Evolutionary conservation across 2,113 vertebrate species (phyloP).

Genomic region (Indicator maculatus): DNA sequence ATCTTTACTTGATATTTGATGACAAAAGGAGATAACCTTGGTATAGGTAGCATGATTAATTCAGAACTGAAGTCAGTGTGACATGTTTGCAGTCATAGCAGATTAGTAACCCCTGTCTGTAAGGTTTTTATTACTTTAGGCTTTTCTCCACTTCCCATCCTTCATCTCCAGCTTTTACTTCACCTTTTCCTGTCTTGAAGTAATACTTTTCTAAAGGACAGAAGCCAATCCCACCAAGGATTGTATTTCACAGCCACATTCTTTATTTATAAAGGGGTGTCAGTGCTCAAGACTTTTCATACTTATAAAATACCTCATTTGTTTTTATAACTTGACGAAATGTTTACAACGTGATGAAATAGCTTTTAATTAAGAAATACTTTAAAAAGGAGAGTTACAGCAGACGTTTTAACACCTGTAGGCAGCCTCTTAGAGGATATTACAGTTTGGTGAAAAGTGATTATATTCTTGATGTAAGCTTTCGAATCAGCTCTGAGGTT

Average conservation of each 20-base stretch:
- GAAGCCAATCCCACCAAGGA: conserved; percentile 21
- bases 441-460: not conserved
- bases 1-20: conserved; percentile 47
- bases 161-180: conserved; percentile 30
- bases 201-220: conserved; percentile 18
- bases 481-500: not conserved
- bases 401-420: conserved; percentile 5
- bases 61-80: conserved; percentile 27
- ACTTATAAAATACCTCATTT: not conserved
- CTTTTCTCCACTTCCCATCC: conserved; percentile 16
- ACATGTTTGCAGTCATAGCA: not conserved
- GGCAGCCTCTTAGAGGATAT: not conserved
- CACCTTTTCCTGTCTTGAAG: not conserved
- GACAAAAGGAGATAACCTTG: conserved; percentile 55
- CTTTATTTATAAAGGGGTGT: conserved; percentile 48
- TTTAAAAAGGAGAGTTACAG: not conserved
- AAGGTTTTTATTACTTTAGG: conserved; percentile 48
- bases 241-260: conserved; percentile 56
- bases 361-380: conserved; percentile 17
- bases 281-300: conserved; percentile 11
- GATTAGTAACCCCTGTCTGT: conserved; percentile 8
- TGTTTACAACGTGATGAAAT: conserved; percentile 27
- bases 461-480: conserved; percentile 2
- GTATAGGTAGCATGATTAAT: conserved; percentile 62
- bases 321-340: conserved; percentile 22